Percentiles rank a stretch among this genome's conserved stretches.
Conservation (phyloP, 2,113 vertebrate genomes). For the Columba livia region DNA sequence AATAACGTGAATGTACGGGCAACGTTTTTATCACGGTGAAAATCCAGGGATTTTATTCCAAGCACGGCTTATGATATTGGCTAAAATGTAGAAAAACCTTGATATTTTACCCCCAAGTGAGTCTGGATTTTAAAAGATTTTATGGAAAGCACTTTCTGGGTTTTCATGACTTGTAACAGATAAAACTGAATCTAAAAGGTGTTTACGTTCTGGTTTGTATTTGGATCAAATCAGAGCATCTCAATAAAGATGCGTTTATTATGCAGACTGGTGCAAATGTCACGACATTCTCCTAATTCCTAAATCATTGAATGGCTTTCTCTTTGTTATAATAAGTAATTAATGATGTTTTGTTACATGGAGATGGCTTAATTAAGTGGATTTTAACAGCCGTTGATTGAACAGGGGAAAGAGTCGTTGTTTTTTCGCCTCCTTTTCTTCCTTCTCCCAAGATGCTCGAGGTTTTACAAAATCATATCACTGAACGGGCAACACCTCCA, state of each 20-base stretch:
- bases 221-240: not conserved
- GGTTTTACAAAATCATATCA: not conserved
- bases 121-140: not conserved
- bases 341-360: not conserved
- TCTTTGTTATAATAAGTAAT: not conserved
- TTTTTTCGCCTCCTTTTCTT: not conserved
- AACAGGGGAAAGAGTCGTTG: not conserved
- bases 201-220: not conserved
- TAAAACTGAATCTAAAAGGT: not conserved
- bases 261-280: not conserved
- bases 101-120: no score
- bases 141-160: not conserved
- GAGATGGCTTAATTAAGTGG: not conserved
- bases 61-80: no score
- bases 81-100: not conserved
- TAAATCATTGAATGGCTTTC: not conserved
- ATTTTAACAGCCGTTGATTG: not conserved
- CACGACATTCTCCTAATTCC: no score
- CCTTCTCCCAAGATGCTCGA: no score
- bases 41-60: not conserved
- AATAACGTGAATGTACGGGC: not conserved
- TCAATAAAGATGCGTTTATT: rapidly evolving
- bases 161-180: not conserved
- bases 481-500: not conserved
- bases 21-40: not conserved